Percentiles rank a stretch among this genome's conserved stretches.
These are phyloP conservation scores for Rhea americana DNA, from an alignment of 2,113 vertebrate species.

Conservation along the genomic window DNA sequence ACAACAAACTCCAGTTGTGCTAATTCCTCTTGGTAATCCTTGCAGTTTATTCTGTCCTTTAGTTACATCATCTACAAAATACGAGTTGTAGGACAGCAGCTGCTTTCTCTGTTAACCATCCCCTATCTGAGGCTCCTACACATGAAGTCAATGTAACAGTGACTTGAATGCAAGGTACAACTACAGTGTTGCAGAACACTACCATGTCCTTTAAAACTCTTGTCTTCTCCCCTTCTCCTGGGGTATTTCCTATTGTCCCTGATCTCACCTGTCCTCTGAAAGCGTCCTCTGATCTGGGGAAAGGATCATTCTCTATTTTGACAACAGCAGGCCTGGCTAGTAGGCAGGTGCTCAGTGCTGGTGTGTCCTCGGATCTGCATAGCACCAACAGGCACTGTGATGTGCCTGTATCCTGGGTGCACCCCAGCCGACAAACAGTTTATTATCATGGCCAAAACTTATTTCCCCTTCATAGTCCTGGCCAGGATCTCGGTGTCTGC, in stretches of 20 bases:
- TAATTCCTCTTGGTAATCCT: not conserved
- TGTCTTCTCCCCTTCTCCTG: not conserved
- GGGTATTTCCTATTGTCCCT: not conserved
- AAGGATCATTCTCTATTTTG: not conserved
- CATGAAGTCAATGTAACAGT: not conserved
- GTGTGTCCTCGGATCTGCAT: not conserved
- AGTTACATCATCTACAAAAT: not conserved
- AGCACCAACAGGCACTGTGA: not conserved
- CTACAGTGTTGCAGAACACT: not conserved
- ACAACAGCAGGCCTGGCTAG: too few species aligned
- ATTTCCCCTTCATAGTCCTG: not conserved
- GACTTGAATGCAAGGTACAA: not conserved
- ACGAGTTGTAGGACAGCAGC: not conserved
- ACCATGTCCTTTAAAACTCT: not conserved
- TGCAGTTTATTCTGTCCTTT: not conserved
- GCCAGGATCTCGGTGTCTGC: not conserved
- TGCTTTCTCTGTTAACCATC: not conserved
- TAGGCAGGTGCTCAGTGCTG: not conserved
- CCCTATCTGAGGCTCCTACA: not conserved
- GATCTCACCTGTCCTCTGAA: rapidly evolving
- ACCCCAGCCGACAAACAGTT: not conserved
- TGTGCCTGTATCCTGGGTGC: not conserved
- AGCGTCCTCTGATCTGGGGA: rapidly evolving
- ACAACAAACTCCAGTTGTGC: not conserved
- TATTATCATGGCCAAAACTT: not conserved